phyloP scores from a whole-genome alignment of 1,140 invertebrate species.

The Bombus balteatus region DNA sequence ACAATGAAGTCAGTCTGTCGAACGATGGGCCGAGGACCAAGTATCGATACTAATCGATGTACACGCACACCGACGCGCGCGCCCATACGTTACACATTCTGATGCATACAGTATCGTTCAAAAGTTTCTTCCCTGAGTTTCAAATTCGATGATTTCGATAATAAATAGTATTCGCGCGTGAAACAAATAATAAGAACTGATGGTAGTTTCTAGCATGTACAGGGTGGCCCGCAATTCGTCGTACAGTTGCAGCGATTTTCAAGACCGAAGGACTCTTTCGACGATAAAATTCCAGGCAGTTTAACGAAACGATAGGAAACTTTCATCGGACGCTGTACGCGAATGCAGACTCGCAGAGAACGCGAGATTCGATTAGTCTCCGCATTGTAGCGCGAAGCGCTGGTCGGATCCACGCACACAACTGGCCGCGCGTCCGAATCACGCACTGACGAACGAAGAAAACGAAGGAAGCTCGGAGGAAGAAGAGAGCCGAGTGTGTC shows the following conservation, averaged over 20 bases:
- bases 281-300: too few species aligned
- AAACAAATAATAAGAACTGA: too few species aligned
- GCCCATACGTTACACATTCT: conserved; percentile 23
- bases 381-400: conserved; percentile 62
- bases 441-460: not conserved
- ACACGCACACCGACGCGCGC: conserved; percentile 23
- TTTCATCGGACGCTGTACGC: conserved; percentile 29
- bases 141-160: too few species aligned
- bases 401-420: conserved; percentile 10
- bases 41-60: conserved; percentile 74
- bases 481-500: conserved; percentile 61
- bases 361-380: conserved; percentile 71
- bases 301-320: not conserved
- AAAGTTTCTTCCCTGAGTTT: not conserved
- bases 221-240: too few species aligned
- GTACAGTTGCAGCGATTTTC: too few species aligned
- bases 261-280: too few species aligned
- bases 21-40: conserved; percentile 55
- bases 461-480: conserved; percentile 30
- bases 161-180: too few species aligned
- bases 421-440: conserved; percentile 6
- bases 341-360: conserved; percentile 28
- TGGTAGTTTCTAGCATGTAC: too few species aligned
- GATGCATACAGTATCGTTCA: conserved; percentile 15
- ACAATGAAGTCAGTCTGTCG: conserved; percentile 68